phyloP scores from a whole-genome alignment of 2,113 vertebrate species.

The Pelodiscus sinensis region DNA sequence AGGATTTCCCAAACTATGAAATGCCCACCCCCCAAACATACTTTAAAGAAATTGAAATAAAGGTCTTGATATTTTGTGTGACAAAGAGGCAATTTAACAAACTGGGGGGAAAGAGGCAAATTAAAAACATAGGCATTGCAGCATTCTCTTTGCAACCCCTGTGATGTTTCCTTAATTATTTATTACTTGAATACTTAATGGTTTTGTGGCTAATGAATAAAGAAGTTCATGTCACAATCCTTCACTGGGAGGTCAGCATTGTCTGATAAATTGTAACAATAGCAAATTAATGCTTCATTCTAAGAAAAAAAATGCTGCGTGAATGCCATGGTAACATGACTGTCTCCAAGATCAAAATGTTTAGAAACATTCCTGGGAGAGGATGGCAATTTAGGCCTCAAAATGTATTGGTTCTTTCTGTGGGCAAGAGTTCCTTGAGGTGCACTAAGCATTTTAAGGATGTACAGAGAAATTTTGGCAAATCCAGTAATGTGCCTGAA shows the following conservation, averaged over 20 bases:
- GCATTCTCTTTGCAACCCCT: not conserved
- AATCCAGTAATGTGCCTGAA: too few species aligned
- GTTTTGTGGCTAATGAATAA: slow-evolving; percentile 24
- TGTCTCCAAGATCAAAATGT: not conserved
- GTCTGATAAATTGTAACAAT: slow-evolving; percentile 14
- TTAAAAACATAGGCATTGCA: not conserved
- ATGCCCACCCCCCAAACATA: not conserved
- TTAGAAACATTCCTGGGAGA: not conserved
- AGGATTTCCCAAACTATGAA: not conserved
- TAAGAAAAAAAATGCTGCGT: slow-evolving; percentile 4
- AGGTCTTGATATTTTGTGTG: slow-evolving; percentile 12
- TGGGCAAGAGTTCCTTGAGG: not conserved
- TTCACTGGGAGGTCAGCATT: not conserved
- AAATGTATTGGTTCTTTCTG: not conserved
- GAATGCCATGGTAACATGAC: not conserved
- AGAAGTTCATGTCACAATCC: not conserved
- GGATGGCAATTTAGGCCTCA: not conserved
- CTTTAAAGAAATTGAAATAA: slow-evolving; percentile 10
- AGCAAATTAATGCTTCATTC: slow-evolving; percentile 17
- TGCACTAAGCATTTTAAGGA: not conserved
- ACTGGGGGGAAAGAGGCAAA: not conserved
- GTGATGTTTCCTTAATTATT: slow-evolving; percentile 3
- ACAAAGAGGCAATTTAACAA: slow-evolving; percentile 25
- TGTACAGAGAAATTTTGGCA: too few species aligned
- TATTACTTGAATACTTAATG: not conserved